These are phyloP conservation scores for Neogobius melanostomus DNA, from an alignment of 2,113 vertebrate species.

Conservation along the genomic window DNA sequence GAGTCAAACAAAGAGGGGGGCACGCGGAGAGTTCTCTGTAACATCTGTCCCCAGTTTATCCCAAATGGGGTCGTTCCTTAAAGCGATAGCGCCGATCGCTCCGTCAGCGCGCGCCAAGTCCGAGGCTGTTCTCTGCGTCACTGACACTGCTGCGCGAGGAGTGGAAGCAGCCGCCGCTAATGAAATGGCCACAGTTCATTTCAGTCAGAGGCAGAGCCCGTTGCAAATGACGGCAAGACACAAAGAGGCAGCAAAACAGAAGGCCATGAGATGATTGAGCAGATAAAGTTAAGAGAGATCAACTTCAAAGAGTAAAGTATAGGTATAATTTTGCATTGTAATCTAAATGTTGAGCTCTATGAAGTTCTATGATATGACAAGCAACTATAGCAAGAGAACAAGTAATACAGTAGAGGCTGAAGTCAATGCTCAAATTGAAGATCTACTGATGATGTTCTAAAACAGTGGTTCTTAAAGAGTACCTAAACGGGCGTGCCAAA, in stretches of 20 bases:
- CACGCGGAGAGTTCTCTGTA: constrained; percentile 32
- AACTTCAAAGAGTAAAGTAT: too few species aligned
- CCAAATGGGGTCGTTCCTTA: constrained; percentile 53
- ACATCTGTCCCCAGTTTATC: constrained; percentile 61
- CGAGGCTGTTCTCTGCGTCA: constrained; percentile 32
- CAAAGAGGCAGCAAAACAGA: neutral
- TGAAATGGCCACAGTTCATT: constrained; percentile 4
- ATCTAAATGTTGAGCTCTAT: too few species aligned
- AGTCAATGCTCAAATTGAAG: too few species aligned
- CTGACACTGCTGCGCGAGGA: neutral
- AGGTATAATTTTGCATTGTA: too few species aligned
- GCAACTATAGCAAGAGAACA: too few species aligned
- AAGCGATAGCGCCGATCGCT: constrained; percentile 57
- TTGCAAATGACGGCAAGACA: neutral
- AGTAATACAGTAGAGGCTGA: too few species aligned
- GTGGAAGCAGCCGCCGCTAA: constrained; percentile 17
- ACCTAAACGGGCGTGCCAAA: too few species aligned
- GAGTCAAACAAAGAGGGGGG: constrained; percentile 39
- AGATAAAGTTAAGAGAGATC: neutral
- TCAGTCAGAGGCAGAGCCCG: neutral
- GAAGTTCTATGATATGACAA: too few species aligned
- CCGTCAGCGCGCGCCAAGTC: constrained; percentile 46
- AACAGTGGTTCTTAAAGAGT: too few species aligned
- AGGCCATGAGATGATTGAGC: neutral
- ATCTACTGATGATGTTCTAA: too few species aligned